Conservation (phyloP, 1,140 invertebrate genomes). For the Patella vulgata region DNA sequence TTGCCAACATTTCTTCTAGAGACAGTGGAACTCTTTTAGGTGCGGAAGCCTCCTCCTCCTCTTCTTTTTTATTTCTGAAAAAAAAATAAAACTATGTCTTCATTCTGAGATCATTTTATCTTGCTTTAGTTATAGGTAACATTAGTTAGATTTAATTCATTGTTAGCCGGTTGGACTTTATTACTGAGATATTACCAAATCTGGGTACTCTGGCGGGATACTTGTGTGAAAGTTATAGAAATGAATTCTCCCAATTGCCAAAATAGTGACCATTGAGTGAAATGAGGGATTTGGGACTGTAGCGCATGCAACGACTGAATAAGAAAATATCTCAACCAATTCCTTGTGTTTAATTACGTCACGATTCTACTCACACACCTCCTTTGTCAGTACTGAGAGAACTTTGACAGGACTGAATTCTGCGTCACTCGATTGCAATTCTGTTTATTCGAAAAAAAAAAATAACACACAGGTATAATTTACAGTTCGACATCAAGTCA, state of each 20-base stretch:
- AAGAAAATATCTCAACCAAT: no score
- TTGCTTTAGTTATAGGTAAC: background rate
- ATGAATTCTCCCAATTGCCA: background rate
- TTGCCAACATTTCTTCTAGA: constrained; percentile 93
- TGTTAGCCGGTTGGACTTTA: background rate
- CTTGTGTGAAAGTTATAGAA: background rate
- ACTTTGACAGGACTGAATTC: no score
- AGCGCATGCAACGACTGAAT: no score
- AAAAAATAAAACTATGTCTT: constrained; percentile 3
- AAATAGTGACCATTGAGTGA: background rate
- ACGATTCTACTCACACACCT: no score
- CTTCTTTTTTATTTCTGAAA: constrained; percentile 19
- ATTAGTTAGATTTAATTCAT: background rate
- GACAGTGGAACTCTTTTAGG: constrained; percentile 78
- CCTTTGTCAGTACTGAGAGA: no score
- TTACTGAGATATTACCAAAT: background rate
- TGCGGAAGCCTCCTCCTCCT: constrained; percentile 75
- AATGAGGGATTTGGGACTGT: no score
- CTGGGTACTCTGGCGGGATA: background rate
- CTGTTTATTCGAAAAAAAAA: no score
- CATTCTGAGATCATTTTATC: background rate
- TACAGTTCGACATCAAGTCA: no score
- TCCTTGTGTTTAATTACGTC: no score
- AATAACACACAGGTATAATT: no score
- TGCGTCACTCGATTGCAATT: no score